A percentile compares a stretch with the other conserved stretches of the same genome.
phyloP scores from a whole-genome alignment of 2,888 invertebrate species.

The Schrankia costaestrigalis region DNA sequence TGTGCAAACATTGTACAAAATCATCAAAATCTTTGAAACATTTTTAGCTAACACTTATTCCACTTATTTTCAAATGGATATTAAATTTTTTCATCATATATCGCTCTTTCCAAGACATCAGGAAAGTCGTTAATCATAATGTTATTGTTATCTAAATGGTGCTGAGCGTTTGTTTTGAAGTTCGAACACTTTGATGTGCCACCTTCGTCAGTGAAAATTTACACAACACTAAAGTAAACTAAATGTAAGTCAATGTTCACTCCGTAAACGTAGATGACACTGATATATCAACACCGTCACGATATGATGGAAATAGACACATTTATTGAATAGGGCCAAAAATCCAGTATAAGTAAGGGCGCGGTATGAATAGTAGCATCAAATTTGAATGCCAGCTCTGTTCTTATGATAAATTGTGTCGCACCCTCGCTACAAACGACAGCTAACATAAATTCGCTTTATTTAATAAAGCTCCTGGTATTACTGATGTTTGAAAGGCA shows the following conservation, averaged over 20 bases:
- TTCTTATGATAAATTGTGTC: conserved; percentile 52
- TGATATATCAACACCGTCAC: conserved; percentile 18
- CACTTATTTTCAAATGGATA: too few relatives aligned
- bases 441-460: too few relatives aligned
- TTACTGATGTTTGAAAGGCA: too few relatives aligned
- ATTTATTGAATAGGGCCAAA: conserved; percentile 39
- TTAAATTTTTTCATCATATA: conserved; percentile 16
- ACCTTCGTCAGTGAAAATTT: conserved; percentile 35
- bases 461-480: too few relatives aligned
- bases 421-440: conserved; percentile 35
- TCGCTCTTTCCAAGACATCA: conserved; percentile 21
- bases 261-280: conserved; percentile 11
- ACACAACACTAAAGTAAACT: conserved; percentile 19
- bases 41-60: too few relatives aligned
- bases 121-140: conserved; percentile 30
- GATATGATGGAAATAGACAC: conserved; percentile 35
- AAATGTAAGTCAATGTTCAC: conserved; percentile 10
- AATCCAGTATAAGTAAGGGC: conserved; percentile 31
- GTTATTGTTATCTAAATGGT: conserved; percentile 40
- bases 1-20: too few relatives aligned
- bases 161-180: conserved; percentile 38
- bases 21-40: too few relatives aligned
- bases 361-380: conserved; percentile 40
- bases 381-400: conserved; percentile 47
- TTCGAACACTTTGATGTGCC: conserved; percentile 49